Base-by-base conservation (phyloP, 53 echinoderm and acorn worm genomes). In the Stichopus horrens region DNA sequence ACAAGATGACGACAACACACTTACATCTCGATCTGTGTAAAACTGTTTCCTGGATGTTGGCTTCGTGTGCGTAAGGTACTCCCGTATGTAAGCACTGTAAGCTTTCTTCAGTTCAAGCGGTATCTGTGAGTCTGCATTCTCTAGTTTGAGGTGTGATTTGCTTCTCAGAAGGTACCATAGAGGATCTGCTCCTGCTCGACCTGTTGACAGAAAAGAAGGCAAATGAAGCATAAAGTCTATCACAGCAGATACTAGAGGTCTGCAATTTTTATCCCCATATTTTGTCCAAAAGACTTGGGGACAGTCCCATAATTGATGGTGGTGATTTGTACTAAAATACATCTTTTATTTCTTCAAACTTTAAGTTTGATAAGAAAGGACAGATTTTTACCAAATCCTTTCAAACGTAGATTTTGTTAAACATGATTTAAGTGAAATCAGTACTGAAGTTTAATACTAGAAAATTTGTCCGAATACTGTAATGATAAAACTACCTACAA, bases 1-100 rank as follows among this genome's bases (percentile, higher is more conserved):
- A 37, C 37, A 37, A 37, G 37, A 37, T 37, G 37, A 37, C 37
- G 37, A 37, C 37, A 0, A 37, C 2, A 37, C 58, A 83, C 96
- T 88, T 78, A 97, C 97, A 92, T 92, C 97, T 90, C 90, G 90
- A 77, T 93, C 95, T 68, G 93, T 92, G 92, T 93, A 97, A 81
- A 95, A 97, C 54, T 94, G 92, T 37, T 94, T 90, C 81, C 94
- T 90, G 75, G 94, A 94, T 7, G 91, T 94, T 11, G 95, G 94
- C 86, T 98, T 94, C 54, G 95, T 93, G 66, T 93, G 92, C 54
- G 98, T 94, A 86, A 98, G 88, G 81, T 95, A 98, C 66, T 95
- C 98, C 73, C 98, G 86, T 22, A 94, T 94, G 58, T 95, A 98
- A 21, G 95, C 95, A 19, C 98, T 93, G 74, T 95, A 95, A 66